Evolutionary conservation across 2,888 invertebrate genomes (phyloP).

Genomic region (Andrena marginata): DNA sequence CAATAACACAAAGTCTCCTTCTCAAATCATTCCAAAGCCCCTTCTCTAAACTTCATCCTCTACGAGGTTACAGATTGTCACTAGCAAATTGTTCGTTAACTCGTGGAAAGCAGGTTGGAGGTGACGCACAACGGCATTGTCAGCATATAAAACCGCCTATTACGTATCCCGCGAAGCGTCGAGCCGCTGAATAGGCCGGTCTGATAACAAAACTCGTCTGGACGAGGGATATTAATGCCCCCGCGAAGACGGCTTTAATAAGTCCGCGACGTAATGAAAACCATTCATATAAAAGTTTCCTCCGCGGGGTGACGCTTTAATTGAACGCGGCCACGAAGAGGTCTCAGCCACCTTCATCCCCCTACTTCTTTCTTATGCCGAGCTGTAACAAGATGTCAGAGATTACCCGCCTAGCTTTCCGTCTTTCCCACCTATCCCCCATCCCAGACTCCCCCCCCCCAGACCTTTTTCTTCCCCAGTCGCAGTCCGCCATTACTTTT

Average conservation of each 20-base stretch:
- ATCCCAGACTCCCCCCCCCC: neutral
- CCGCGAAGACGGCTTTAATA: slow-evolving; percentile 80
- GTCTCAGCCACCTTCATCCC: slow-evolving; percentile 30
- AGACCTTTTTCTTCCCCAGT: slow-evolving; percentile 7
- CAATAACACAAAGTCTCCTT: no score
- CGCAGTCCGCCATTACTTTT: slow-evolving; percentile 28
- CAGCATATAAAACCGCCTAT: slow-evolving; percentile 25
- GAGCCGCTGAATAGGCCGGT: slow-evolving; percentile 54
- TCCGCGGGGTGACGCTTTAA: slow-evolving; percentile 80
- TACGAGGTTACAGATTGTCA: neutral
- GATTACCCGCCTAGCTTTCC: slow-evolving; percentile 65
- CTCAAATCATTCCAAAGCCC: neutral
- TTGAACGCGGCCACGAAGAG: slow-evolving; percentile 75
- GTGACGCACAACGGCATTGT: slow-evolving; percentile 4
- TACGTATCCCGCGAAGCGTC: slow-evolving; percentile 14
- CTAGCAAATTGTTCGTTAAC: slow-evolving; percentile 36
- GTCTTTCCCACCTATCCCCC: slow-evolving; percentile 15
- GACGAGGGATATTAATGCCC: slow-evolving; percentile 78
- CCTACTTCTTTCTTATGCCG: slow-evolving; percentile 47
- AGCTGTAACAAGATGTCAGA: slow-evolving; percentile 72
- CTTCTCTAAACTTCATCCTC: neutral
- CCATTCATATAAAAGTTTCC: slow-evolving; percentile 84
- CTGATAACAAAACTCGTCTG: slow-evolving; percentile 78
- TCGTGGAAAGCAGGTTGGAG: slow-evolving; percentile 13
- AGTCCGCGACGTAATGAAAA: slow-evolving; percentile 83